Percentiles rank a stretch among this genome's conserved stretches.
Evolutionary conservation across 1,140 invertebrate species (phyloP).

Genomic region (Dolichoris vasculosae): DNA sequence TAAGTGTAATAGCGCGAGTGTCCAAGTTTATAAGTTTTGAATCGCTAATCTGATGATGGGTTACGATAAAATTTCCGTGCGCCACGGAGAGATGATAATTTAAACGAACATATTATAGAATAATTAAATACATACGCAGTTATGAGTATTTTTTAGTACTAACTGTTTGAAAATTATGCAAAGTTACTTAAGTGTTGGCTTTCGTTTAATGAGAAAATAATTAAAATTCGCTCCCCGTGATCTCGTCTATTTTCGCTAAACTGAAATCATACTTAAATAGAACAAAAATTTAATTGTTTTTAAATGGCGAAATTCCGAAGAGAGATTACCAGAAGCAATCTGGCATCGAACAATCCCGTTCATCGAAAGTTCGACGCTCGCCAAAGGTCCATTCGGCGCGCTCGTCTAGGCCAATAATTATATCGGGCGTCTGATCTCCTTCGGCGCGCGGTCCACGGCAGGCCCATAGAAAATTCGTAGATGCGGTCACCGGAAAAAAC

Average conservation of each 20-base stretch:
- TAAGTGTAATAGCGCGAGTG: neutral
- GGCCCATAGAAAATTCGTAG: conserved; percentile 6
- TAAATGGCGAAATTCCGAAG: neutral
- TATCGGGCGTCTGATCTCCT: neutral
- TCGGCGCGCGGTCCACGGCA: neutral
- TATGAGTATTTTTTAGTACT: neutral
- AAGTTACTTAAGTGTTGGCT: neutral
- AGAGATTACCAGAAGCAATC: neutral
- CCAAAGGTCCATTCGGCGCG: neutral
- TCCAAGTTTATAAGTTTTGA: neutral
- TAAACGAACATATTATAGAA: neutral
- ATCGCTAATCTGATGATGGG: neutral
- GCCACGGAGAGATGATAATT: neutral
- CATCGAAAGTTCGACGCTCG: conserved; percentile 10
- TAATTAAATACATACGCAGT: neutral
- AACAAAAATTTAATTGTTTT: neutral
- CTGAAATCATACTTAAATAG: neutral
- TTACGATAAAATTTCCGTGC: neutral
- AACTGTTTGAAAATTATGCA: neutral
- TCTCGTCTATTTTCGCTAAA: neutral
- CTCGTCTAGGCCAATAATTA: conserved; percentile 1
- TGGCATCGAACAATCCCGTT: neutral
- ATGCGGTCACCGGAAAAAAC: conserved; percentile 3
- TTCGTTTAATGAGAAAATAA: neutral
- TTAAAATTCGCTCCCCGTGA: neutral